Evolutionary conservation across 2,888 invertebrate genomes (phyloP).

Genomic region (Ichneumoninae sp.): DNA sequence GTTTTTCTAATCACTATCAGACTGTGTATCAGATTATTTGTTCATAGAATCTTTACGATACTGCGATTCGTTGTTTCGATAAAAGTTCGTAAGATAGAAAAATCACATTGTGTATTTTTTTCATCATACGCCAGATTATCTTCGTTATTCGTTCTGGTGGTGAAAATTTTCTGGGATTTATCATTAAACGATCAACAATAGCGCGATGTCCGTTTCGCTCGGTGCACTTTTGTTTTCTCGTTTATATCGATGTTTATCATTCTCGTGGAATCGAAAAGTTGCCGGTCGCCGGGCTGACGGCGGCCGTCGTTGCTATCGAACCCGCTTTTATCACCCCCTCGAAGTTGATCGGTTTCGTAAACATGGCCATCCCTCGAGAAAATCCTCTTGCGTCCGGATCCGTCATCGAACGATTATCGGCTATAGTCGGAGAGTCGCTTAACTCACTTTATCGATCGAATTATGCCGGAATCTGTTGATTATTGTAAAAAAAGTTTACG

Average conservation of each 20-base stretch:
- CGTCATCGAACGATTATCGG: background rate
- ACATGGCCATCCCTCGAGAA: constrained; percentile 56
- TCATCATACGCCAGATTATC: background rate
- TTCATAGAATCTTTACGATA: constrained; percentile 22
- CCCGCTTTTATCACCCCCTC: constrained; percentile 38
- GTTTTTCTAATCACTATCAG: constrained; percentile 24
- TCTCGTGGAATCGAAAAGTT: constrained; percentile 46
- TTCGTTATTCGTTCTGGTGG: background rate
- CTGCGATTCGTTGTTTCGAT: constrained; percentile 37
- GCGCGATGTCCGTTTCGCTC: background rate
- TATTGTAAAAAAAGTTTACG: background rate
- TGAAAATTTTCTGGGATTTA: background rate
- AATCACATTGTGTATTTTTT: constrained; percentile 18
- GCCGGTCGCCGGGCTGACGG: constrained; percentile 5
- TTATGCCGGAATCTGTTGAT: background rate
- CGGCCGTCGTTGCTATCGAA: constrained; percentile 39
- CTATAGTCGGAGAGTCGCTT: background rate
- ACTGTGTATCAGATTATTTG: background rate
- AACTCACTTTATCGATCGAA: background rate
- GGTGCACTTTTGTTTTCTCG: constrained; percentile 20
- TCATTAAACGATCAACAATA: background rate
- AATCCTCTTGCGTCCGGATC: background rate
- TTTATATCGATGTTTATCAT: constrained; percentile 56
- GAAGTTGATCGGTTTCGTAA: constrained; percentile 50
- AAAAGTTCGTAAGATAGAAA: background rate